phyloP scores from a whole-genome alignment of 2,888 invertebrate species.

The Uropetala carovei region DNA sequence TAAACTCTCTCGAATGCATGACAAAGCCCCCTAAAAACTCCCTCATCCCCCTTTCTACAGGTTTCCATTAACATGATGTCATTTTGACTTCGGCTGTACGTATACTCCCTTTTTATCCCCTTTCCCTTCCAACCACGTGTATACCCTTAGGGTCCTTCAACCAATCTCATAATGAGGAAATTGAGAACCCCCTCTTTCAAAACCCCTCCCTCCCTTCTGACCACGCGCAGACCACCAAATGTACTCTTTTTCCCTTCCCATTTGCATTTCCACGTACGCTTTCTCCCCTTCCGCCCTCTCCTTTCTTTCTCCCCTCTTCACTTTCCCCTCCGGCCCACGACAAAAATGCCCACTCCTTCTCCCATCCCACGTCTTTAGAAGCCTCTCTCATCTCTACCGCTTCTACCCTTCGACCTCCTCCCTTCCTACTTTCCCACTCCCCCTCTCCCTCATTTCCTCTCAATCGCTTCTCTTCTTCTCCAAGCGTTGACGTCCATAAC shows the following conservation, averaged over 20 bases:
- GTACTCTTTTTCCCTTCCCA: slow-evolving; percentile 39
- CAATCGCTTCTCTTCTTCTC: background rate
- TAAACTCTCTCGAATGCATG: background rate
- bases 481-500: slow-evolving; percentile 55
- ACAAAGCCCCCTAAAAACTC: background rate
- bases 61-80: slow-evolving; percentile 44
- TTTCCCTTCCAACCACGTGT: slow-evolving; percentile 2
- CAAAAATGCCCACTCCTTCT: background rate
- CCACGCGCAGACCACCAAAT: slow-evolving; percentile 22
- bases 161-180: slow-evolving; percentile 64
- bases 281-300: slow-evolving; percentile 25
- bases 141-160: slow-evolving; percentile 4
- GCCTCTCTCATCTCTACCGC: background rate
- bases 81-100: slow-evolving; percentile 4
- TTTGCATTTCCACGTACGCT: slow-evolving; percentile 16
- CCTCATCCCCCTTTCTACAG: background rate
- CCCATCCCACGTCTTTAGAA: background rate
- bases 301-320: background rate
- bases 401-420: background rate
- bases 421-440: background rate
- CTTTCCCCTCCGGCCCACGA: background rate
- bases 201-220: background rate
- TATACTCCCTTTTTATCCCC: slow-evolving; percentile 20
- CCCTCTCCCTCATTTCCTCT: background rate
- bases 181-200: slow-evolving; percentile 23